A percentile compares a stretch with the other conserved stretches of the same genome.
Conservation (phyloP, 2,113 vertebrate genomes). For the Oenanthe melanoleuca region DNA sequence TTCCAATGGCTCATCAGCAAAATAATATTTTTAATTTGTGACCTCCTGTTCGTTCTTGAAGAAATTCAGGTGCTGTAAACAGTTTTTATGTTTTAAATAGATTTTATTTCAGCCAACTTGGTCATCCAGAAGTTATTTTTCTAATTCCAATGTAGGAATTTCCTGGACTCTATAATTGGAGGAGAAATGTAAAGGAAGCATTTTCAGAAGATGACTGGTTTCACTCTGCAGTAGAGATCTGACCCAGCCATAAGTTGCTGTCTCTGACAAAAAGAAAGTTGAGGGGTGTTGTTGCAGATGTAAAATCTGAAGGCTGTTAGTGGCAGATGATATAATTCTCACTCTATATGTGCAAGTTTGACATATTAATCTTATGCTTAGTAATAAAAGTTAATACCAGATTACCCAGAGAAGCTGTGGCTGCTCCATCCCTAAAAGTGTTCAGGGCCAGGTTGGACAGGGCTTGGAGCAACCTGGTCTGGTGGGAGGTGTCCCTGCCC, state of each 20-base stretch:
- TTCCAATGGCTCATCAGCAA: not conserved
- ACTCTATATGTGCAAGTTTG: not conserved
- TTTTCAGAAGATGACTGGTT: not conserved
- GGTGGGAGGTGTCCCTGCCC: not conserved
- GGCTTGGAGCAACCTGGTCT: not conserved
- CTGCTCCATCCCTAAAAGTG: not conserved
- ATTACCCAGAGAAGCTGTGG: not conserved
- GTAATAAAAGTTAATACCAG: not conserved
- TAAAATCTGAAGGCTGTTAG: not conserved
- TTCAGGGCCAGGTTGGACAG: not conserved
- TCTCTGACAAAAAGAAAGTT: not conserved
- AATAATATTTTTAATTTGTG: not conserved
- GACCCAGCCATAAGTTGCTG: not conserved
- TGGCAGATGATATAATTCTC: not conserved
- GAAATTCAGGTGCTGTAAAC: not conserved
- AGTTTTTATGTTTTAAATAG: not conserved
- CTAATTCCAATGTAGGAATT: not conserved
- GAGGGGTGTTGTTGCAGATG: rapidly evolving
- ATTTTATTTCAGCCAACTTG: not conserved
- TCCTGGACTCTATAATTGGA: not conserved
- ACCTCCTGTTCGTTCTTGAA: not conserved
- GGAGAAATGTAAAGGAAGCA: not conserved
- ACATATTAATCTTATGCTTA: not conserved
- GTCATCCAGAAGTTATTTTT: not conserved
- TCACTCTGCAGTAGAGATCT: not conserved